These are phyloP conservation scores for Nibea coibor DNA, from an alignment of 2,113 vertebrate genomes.

Conservation along the genomic window DNA sequence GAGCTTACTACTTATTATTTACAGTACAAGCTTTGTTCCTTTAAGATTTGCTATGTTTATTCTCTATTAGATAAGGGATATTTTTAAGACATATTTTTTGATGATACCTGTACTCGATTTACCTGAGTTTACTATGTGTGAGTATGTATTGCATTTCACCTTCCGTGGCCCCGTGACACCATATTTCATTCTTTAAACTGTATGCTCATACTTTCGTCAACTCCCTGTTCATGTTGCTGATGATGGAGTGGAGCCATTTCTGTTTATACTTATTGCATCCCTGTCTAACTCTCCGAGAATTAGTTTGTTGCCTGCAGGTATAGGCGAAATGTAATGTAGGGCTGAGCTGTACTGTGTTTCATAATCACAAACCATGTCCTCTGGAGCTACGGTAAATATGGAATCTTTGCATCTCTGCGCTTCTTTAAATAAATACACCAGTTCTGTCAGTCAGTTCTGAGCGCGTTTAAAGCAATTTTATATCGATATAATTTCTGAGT, in stretches of 20 bases:
- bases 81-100: no score
- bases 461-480: neutral
- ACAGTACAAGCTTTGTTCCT: no score
- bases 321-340: neutral
- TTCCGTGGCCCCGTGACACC: neutral
- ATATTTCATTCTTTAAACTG: neutral
- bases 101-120: no score
- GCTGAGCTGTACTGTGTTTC: neutral
- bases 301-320: neutral
- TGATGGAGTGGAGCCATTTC: neutral
- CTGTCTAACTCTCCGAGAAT: neutral
- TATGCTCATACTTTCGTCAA: neutral
- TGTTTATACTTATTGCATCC: neutral
- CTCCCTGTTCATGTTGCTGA: neutral
- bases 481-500: constrained; percentile 5
- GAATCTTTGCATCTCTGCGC: neutral
- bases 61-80: no score
- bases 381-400: neutral
- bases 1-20: no score
- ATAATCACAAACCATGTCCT: neutral
- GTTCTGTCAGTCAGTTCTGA: neutral
- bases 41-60: no score
- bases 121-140: no score
- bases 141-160: neutral
- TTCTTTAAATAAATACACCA: neutral